A percentile compares a stretch with the other conserved stretches of the same genome.
Evolutionary conservation across 2,113 vertebrate species (phyloP).

Genomic region (Protobothrops flavoviridis): DNA sequence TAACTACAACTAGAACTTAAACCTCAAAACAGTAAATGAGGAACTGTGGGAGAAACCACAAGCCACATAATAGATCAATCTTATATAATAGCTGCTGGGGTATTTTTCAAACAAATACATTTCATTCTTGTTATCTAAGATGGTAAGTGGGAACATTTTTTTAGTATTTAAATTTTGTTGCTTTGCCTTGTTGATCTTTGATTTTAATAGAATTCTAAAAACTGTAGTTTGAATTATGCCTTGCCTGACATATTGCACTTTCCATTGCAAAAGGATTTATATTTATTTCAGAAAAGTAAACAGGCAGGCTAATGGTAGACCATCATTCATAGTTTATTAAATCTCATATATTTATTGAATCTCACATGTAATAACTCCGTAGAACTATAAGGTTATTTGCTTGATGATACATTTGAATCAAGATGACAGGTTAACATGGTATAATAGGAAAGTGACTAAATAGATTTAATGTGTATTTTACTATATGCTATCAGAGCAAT

Average conservation of each 20-base stretch:
- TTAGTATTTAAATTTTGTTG: neutral
- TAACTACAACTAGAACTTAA: conserved; percentile 40
- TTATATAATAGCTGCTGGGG: conserved; percentile 14
- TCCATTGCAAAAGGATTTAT: neutral
- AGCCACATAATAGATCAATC: conserved; percentile 44
- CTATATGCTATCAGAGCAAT: neutral
- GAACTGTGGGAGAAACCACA: conserved; percentile 45
- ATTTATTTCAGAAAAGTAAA: neutral
- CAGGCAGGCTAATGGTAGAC: neutral
- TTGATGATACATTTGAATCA: neutral
- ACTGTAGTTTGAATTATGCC: conserved; percentile 14
- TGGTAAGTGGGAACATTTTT: neutral
- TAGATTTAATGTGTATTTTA: conserved; percentile 13
- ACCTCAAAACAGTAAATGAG: conserved; percentile 23
- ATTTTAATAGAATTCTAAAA: conserved; percentile 40
- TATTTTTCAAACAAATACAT: conserved; percentile 10
- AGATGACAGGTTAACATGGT: neutral
- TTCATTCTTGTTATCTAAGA: conserved; percentile 3
- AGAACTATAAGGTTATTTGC: neutral
- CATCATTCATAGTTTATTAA: neutral
- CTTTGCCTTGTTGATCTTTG: conserved; percentile 22
- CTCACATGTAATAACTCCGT: neutral
- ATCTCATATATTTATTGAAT: neutral
- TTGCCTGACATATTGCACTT: conserved; percentile 11
- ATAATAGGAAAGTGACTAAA: neutral